A percentile compares a stretch with the other conserved stretches of the same genome.
Conservation (phyloP, 2,888 invertebrate species). For the Luperina testacea region DNA sequence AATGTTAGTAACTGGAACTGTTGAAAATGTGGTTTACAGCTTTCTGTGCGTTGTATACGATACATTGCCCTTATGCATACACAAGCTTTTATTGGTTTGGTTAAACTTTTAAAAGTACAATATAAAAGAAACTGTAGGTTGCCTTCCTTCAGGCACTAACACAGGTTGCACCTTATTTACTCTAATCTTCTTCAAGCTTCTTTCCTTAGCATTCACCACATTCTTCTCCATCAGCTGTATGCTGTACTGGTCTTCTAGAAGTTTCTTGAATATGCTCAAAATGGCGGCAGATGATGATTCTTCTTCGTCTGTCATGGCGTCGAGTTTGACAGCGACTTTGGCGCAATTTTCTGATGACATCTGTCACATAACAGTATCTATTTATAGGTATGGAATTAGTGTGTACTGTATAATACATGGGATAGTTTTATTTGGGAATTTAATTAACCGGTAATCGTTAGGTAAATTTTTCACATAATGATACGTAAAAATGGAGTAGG, state of each 20-base stretch:
- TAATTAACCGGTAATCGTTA: not conserved
- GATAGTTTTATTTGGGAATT: not conserved
- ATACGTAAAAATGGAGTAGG: not conserved
- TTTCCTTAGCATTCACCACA: conserved; percentile 70
- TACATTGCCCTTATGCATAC: too few relatives aligned
- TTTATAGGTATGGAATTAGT: not conserved
- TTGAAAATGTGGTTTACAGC: too few relatives aligned
- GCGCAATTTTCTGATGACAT: conserved; percentile 80
- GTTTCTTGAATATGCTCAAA: conserved; percentile 68
- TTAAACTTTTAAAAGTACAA: conserved; percentile 16
- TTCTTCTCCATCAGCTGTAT: conserved; percentile 73
- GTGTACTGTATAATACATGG: not conserved
- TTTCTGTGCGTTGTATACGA: too few relatives aligned
- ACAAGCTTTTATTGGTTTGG: too few relatives aligned
- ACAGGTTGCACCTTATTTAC: conserved; percentile 75
- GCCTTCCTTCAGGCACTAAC: conserved; percentile 69
- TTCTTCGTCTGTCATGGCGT: conserved; percentile 69
- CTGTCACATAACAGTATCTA: conserved; percentile 64
- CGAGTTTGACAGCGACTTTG: conserved; percentile 79
- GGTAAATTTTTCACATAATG: accelerated
- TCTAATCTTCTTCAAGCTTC: conserved; percentile 55
- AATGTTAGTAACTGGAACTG: too few relatives aligned
- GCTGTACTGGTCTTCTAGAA: conserved; percentile 77
- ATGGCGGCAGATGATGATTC: conserved; percentile 67
- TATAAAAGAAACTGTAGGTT: conserved; percentile 77